Conservation (phyloP, 1,140 invertebrate species). For the Xylocopa sonorina region DNA sequence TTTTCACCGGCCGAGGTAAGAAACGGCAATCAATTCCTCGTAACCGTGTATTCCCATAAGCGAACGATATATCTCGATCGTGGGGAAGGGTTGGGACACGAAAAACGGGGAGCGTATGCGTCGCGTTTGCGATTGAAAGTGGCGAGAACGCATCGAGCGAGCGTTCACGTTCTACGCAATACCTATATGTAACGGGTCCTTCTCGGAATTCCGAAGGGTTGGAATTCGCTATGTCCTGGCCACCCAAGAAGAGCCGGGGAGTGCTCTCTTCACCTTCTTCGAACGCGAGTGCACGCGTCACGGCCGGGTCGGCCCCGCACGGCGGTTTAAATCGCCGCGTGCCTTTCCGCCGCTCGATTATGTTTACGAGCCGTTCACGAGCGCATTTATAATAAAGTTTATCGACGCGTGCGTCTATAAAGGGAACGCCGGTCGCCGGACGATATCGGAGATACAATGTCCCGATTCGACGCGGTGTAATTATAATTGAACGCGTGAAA, state of each 20-base stretch:
- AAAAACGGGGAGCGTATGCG: background rate
- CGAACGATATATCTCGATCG: no score
- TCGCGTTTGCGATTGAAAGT: conserved; percentile 17
- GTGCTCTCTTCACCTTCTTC: conserved; percentile 16
- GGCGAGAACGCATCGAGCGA: conserved; percentile 18
- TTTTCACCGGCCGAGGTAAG: no score
- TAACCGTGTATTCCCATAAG: no score
- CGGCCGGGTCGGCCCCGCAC: conserved; percentile 46
- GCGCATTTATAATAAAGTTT: conserved; percentile 51
- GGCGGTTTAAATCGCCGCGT: conserved; percentile 40
- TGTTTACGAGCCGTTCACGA: conserved; percentile 62
- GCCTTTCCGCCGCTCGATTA: conserved; percentile 55
- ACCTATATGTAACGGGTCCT: conserved; percentile 64
- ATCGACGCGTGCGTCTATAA: conserved; percentile 36
- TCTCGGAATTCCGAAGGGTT: conserved; percentile 60
- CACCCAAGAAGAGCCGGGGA: conserved; percentile 54
- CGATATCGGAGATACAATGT: conserved; percentile 21
- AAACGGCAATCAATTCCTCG: no score
- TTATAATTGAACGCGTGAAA: conserved; percentile 11
- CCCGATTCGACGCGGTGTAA: conserved; percentile 4
- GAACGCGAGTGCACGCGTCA: background rate
- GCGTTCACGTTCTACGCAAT: conserved; percentile 44
- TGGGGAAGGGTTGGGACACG: no score
- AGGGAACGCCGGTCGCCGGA: background rate
- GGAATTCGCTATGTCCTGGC: conserved; percentile 62